phyloP scores from a whole-genome alignment of 2,113 vertebrate genomes.

The Orthonyx spaldingii region DNA sequence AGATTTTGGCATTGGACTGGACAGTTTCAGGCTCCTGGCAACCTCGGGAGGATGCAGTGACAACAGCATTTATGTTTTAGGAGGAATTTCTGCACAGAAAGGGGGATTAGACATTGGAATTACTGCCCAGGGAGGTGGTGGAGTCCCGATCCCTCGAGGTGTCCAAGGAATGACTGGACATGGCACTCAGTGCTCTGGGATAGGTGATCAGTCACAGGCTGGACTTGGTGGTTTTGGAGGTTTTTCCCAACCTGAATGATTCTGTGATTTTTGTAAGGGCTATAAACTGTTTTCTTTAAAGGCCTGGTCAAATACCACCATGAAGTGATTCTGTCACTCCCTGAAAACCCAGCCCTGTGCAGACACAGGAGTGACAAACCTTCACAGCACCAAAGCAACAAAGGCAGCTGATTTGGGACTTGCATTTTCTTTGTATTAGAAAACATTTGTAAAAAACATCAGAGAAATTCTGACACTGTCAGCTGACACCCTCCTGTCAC shows the following conservation, averaged over 20 bases:
- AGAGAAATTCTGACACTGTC: not conserved
- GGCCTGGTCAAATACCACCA: not conserved
- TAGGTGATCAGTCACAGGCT: not conserved
- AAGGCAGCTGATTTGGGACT: not conserved
- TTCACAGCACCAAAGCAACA: not conserved
- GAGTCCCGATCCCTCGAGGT: not conserved
- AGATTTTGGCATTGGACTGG: not conserved
- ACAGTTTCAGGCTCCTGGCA: not conserved
- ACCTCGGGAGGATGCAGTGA: not conserved
- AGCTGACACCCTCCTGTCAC: not conserved
- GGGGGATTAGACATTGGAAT: not conserved
- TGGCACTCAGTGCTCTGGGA: not conserved
- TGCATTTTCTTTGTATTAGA: not conserved
- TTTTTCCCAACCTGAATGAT: not conserved
- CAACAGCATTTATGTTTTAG: not conserved
- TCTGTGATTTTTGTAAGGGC: not conserved
- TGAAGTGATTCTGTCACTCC: not conserved
- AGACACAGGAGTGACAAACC: not conserved
- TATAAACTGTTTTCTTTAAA: not conserved
- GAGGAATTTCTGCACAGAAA: not conserved
- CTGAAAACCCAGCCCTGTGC: not conserved
- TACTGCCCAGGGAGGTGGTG: not conserved
- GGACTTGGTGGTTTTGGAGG: not conserved
- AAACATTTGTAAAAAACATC: not conserved
- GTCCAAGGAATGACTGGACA: not conserved